phyloP scores from a whole-genome alignment of 2,888 invertebrate species.

The Adineta ricciae region DNA sequence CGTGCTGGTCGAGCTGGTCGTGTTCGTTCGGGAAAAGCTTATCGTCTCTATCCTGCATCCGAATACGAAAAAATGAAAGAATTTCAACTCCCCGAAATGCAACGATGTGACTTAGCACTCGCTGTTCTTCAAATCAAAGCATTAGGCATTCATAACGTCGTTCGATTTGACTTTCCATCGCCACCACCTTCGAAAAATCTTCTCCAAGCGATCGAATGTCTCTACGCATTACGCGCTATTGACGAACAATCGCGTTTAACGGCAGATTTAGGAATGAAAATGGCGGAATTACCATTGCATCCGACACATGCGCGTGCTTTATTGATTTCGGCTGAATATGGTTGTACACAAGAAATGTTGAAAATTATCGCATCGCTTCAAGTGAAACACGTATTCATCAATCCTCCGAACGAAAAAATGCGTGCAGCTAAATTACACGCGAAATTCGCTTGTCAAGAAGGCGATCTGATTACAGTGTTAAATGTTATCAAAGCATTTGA shows the following conservation, averaged over 20 bases:
- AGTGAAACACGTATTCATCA: conserved; percentile 75
- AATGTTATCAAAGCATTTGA: conserved; percentile 66
- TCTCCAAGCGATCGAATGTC: conserved; percentile 69
- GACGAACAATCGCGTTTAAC: conserved; percentile 30
- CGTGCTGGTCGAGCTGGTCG: conserved; percentile 84
- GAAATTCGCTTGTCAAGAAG: conserved; percentile 74
- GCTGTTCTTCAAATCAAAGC: conserved; percentile 81
- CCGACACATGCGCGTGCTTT: conserved; percentile 78
- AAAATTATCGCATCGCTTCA: conserved; percentile 85
- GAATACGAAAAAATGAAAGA: conserved; percentile 62
- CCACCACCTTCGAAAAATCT: conserved; percentile 81
- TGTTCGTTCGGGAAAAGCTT: conserved; percentile 67
- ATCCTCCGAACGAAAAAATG: conserved; percentile 56
- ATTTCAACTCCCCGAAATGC: conserved; percentile 80
- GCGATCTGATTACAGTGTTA: conserved; percentile 75
- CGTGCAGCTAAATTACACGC: conserved; percentile 57
- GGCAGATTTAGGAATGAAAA: conserved; percentile 52
- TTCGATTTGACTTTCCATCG: conserved; percentile 80
- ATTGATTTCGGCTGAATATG: conserved; percentile 62
- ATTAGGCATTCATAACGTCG: conserved; percentile 78
- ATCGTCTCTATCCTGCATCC: conserved; percentile 55
- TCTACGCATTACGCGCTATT: conserved; percentile 63
- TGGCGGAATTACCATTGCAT: conserved; percentile 81
- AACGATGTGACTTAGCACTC: conserved; percentile 71
- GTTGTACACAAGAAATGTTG: conserved; percentile 80